These are phyloP conservation scores for Syrrhaptes paradoxus DNA, from an alignment of 2,113 vertebrate genomes.

Conservation along the genomic window DNA sequence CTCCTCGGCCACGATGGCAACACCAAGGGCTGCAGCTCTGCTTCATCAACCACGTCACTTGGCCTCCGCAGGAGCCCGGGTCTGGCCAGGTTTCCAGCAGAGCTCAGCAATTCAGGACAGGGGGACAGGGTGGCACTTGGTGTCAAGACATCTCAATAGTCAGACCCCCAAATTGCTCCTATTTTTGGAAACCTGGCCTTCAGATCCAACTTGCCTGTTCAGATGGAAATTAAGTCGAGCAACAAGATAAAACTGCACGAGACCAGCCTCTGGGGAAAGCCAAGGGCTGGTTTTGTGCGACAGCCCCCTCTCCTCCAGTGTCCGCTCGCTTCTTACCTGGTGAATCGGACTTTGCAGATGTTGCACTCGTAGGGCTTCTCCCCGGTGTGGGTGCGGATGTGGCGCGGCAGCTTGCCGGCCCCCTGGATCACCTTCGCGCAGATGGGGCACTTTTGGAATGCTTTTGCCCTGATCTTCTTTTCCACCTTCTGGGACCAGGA, in stretches of 20 bases:
- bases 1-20: fast-evolving
- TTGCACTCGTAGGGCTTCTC: constrained; percentile 98
- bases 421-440: constrained; percentile 98
- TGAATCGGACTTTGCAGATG: constrained; percentile 90
- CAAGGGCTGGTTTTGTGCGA: neutral
- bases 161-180: neutral
- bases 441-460: constrained; percentile 99
- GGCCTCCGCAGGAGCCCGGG: neutral
- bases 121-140: fast-evolving
- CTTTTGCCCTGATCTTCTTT: constrained; percentile 98
- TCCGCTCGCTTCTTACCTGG: constrained; percentile 77
- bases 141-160: neutral
- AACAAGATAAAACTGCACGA: neutral
- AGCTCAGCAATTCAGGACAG: neutral
- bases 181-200: neutral
- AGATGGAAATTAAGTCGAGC: neutral
- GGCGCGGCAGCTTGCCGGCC: constrained; percentile 93
- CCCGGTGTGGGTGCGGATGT: constrained; percentile 98
- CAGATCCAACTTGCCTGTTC: fast-evolving
- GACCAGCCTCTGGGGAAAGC: constrained; percentile 14
- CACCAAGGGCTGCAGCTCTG: neutral
- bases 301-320: neutral
- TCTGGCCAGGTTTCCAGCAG: neutral
- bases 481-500: constrained; percentile 85
- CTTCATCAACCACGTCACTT: fast-evolving